A percentile compares a stretch with the other conserved stretches of the same genome.
Conservation (phyloP, 2,113 vertebrate genomes). For the Phainopepla nitens region DNA sequence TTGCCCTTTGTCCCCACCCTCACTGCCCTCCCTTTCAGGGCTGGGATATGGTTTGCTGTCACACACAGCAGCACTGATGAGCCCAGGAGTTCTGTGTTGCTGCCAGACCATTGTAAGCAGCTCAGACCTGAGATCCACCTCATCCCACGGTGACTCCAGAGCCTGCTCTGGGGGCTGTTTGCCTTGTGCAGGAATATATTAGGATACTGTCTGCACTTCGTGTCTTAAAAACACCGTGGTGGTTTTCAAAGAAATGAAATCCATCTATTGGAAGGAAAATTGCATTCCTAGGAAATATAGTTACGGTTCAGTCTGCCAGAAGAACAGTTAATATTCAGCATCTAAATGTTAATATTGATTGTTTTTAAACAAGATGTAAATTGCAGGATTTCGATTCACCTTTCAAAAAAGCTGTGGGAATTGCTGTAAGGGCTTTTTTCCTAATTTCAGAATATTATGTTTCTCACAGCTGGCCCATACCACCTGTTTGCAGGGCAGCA, state of each 20-base stretch:
- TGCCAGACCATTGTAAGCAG: neutral
- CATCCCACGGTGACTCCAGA: fast-evolving
- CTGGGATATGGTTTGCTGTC: neutral
- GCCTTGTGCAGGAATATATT: too few species aligned
- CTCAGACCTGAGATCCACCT: neutral
- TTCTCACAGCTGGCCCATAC: neutral
- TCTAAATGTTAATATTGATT: neutral
- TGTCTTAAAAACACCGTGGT: neutral
- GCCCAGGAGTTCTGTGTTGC: neutral
- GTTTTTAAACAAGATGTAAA: neutral
- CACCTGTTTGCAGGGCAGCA: neutral
- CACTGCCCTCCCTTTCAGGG: neutral
- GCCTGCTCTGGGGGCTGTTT: neutral
- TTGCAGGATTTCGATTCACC: neutral
- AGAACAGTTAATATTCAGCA: neutral
- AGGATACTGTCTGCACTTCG: neutral
- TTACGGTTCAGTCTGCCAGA: neutral
- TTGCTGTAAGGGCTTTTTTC: neutral
- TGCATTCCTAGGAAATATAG: neutral
- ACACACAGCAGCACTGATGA: fast-evolving
- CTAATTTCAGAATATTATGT: neutral
- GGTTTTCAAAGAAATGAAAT: neutral
- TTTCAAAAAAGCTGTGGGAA: neutral
- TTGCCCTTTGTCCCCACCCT: neutral
- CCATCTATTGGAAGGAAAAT: neutral